phyloP scores from a whole-genome alignment of 64 coral and sea anemone genomes.

The Cladopsammia gracilis region DNA sequence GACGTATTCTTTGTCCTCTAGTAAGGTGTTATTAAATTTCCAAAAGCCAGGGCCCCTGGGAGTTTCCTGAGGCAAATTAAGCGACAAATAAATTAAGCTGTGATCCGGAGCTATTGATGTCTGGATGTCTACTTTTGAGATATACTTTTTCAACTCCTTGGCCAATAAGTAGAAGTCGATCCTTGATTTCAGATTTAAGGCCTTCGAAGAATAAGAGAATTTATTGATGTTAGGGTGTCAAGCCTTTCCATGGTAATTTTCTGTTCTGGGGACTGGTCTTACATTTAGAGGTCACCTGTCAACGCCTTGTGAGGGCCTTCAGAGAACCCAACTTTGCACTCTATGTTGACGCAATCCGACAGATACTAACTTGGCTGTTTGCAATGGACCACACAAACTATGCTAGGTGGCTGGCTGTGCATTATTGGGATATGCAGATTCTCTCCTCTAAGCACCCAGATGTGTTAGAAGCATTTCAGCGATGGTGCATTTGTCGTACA shows the following conservation, averaged over 20 bases:
- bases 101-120: neutral
- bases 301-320: slow-evolving; percentile 6
- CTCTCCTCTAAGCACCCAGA: neutral
- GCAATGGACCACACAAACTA: slow-evolving; percentile 22
- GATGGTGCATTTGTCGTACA: slow-evolving; percentile 8
- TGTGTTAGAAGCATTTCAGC: neutral
- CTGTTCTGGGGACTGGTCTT: slow-evolving; percentile 38
- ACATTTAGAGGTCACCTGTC: neutral
- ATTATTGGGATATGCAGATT: slow-evolving; percentile 19
- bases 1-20: no score
- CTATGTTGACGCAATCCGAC: neutral
- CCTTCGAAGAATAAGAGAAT: neutral
- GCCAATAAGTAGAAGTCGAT: neutral
- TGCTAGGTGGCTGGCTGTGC: slow-evolving; percentile 26
- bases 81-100: neutral
- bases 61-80: neutral
- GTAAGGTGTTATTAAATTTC: neutral
- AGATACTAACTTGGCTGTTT: slow-evolving; percentile 31
- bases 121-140: neutral
- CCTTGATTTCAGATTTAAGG: neutral
- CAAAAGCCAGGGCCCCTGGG: neutral
- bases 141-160: neutral
- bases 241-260: slow-evolving; percentile 21
- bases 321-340: slow-evolving; percentile 12
- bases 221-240: neutral